Base-by-base conservation (phyloP, 1,140 invertebrate genomes). In the Thrips palmi region DNA sequence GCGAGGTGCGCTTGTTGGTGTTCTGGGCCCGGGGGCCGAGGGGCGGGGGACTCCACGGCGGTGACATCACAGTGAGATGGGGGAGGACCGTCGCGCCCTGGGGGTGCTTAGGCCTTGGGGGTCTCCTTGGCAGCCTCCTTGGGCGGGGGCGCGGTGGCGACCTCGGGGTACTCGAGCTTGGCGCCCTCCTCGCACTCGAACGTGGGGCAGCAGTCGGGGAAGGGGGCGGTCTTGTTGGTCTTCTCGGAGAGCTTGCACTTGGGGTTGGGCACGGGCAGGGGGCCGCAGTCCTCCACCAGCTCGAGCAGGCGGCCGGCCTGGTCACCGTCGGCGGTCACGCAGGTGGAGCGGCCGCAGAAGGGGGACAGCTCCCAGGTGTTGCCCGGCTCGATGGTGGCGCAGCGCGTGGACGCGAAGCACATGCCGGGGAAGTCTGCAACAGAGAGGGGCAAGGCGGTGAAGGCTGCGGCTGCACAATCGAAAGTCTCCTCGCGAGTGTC, bases 331-430 rank as follows among this genome's bases (percentile, higher is more conserved):
- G 70, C 72, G 41, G 76, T 65, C 1, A 84, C 77, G 56, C 83
- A 88, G 24, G 78, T 84, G 40, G 78, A 83, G 41, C 77, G 71
- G 8, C 84, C 83, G 48, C 83, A 88, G 71, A 87, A 88, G 2
- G 83, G 83, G 6, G 73, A 62, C 44, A 88, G 53, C 21, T 85
- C 80, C 83, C 83, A 88, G 19, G 72, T 64, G 55, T 84, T 77
- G 25, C 71, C 73, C 22, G 78, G 77, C 51, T 84, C 79, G 20
- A 86, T 71, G 11, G 82, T 86, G 1, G 80, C 76, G 53, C 82
- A 88, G 42, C 70, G 72, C n/a, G 83, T 88, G 0, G 80, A 85
- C 1, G 82, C 82, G 57, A 87, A 88, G 51, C 83, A 88, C 64
- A 83, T 69, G 7, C 77, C 79, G 29, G 83, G 82, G 65, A 88